phyloP scores from a whole-genome alignment of 2,888 invertebrate species.

The Pyrrhia umbra region DNA sequence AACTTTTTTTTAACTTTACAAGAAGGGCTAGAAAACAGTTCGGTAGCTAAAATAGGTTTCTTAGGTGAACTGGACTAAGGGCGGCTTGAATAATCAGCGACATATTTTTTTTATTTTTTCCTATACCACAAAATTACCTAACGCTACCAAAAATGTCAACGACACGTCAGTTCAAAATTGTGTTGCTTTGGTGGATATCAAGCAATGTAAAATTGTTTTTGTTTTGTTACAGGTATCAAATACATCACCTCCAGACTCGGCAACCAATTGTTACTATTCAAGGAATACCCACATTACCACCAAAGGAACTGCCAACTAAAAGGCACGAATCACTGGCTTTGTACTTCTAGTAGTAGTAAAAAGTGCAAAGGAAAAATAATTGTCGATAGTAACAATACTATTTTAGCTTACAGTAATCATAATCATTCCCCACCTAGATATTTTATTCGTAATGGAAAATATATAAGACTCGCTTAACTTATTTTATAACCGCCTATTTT shows the following conservation, averaged over 20 bases:
- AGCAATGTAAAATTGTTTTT: neutral
- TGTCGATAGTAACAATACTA: slow-evolving; percentile 7
- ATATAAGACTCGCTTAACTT: slow-evolving; percentile 14
- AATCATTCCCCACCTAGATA: slow-evolving; percentile 37
- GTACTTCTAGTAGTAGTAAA: slow-evolving; percentile 32
- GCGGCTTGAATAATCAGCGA: no score
- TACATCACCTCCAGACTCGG: slow-evolving; percentile 41
- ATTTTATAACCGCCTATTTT: no score
- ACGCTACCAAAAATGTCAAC: no score
- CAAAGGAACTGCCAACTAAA: slow-evolving; percentile 14
- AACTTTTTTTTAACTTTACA: no score
- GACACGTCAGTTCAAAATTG: no score
- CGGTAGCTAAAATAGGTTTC: no score
- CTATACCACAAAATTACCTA: no score
- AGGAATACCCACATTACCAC: slow-evolving; percentile 42
- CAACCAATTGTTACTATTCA: slow-evolving; percentile 25
- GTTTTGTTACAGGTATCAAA: slow-evolving; percentile 31
- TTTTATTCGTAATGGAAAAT: slow-evolving; percentile 22
- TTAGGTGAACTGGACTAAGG: no score
- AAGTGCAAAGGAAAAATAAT: slow-evolving; percentile 32
- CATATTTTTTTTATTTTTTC: no score
- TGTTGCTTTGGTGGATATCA: no score
- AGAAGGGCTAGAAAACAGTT: no score
- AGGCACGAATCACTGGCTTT: slow-evolving; percentile 32
- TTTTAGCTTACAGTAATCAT: slow-evolving; percentile 20